Conservation (phyloP, 2,113 vertebrate species). For the Dipodomys merriami region DNA sequence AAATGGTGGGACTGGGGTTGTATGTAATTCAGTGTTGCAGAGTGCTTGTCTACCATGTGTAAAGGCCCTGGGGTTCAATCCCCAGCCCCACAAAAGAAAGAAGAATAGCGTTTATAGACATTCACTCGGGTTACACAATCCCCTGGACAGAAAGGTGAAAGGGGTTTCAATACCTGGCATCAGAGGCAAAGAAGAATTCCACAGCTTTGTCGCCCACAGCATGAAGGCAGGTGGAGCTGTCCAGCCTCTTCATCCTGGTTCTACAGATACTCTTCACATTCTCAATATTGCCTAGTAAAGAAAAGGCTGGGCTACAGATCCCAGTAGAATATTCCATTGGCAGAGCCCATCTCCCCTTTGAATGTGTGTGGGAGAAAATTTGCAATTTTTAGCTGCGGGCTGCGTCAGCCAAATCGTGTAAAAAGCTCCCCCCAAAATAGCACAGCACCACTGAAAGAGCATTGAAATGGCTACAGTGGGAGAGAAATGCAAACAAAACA, state of each 20-base stretch:
- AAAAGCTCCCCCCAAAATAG: constrained; percentile 58
- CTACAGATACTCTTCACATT: constrained; percentile 87
- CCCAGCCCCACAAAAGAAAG: not conserved
- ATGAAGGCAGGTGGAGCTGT: constrained; percentile 89
- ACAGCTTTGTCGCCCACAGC: constrained; percentile 91
- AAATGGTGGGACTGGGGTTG: not conserved
- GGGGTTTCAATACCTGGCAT: constrained; percentile 91
- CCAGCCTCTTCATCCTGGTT: constrained; percentile 85
- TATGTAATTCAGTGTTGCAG: not conserved
- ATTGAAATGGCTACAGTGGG: not conserved
- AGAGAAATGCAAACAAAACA: not conserved
- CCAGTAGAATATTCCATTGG: not conserved
- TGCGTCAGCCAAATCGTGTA: constrained; percentile 37
- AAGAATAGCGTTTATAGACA: not conserved
- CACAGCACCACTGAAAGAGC: constrained; percentile 7
- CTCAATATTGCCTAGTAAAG: constrained; percentile 84
- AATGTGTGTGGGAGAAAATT: constrained; percentile 52
- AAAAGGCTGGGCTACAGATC: constrained; percentile 23
- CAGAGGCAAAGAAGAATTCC: constrained; percentile 98
- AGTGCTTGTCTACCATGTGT: not conserved
- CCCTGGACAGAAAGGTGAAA: not conserved
- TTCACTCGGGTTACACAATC: not conserved
- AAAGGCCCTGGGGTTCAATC: not conserved
- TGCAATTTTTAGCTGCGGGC: constrained; percentile 68
- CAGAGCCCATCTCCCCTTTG: constrained; percentile 42